Percentiles rank a stretch among this genome's conserved stretches.
Conservation (phyloP, 2,888 invertebrate genomes). For the Lamellibrachia satsuma region DNA sequence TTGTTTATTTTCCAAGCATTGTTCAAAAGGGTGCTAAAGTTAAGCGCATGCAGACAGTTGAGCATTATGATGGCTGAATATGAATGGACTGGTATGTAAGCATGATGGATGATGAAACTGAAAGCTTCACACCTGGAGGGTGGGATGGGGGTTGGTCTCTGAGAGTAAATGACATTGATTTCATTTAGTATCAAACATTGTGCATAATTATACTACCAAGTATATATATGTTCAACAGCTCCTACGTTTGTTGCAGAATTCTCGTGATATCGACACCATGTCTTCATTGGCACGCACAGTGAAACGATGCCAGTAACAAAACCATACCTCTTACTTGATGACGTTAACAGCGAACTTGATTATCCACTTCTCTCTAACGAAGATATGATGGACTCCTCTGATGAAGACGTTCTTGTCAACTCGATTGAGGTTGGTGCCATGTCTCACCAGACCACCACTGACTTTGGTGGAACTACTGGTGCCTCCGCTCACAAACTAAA, state of each 20-base stretch:
- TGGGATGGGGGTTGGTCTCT: no score
- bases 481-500: background rate
- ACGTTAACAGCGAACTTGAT: background rate
- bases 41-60: no score
- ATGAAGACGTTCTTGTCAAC: conserved; percentile 9
- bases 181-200: no score
- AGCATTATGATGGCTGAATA: no score
- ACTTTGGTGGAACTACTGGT: background rate
- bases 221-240: background rate
- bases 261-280: background rate
- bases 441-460: background rate
- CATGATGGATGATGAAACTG: no score
- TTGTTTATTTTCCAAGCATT: no score
- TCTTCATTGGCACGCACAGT: background rate
- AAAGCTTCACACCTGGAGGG: no score
- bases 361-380: background rate
- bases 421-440: background rate
- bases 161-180: no score
- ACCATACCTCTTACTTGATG: background rate
- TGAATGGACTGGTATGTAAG: no score
- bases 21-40: no score
- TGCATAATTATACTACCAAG: no score
- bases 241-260: background rate
- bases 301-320: background rate
- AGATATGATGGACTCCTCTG: background rate